Base-by-base conservation (phyloP, 92 coral and sea anemone species). In the Epizoanthus stellaris region DNA sequence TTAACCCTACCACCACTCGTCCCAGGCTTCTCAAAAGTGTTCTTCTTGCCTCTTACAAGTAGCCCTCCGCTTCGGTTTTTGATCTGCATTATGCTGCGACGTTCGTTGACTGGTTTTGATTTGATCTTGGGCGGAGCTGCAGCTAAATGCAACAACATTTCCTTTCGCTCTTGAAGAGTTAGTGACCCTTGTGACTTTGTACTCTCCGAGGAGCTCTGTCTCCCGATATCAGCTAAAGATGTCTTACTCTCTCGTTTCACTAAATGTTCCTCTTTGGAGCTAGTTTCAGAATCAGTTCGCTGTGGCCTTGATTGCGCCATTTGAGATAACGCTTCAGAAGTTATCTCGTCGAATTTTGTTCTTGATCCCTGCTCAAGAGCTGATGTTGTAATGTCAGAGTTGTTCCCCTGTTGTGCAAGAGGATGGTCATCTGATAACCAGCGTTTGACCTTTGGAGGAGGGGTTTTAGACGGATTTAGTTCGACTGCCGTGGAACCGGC, bases 61-160 rank as follows among this genome's bases (percentile, higher is more conserved):
- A 79, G 49, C 3, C 83, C 83, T 10, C 83, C 72, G 23, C 83
- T 45, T 63, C 83, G 83, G 42, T 79, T 79, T 43, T 79, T 79
- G 70, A 79, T 30, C 54, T 79, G 83, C 83, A 79, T 62, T 43
- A 79, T 79, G 43, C 83, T 79, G 15, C 83, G 83, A 3, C 83
- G 83, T 14, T 79, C 72, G 54, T 79, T 79, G 0, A 79, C 83
- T 19, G 83, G 83, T 79, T 79, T 79, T 4, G 83, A 13, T 3
- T 63, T 79, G 8, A 43, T 42, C 71, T 42, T 79, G 20, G 83
- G 83, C 10, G 83, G 83, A 3, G 83, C 83, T 64, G 19, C 83
- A 42, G 83, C 83, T 19, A 79, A n/a, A 57, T 79, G 72, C 83
- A 79, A 30, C 60, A 79, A 61, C 83, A 79, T 79, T 45, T 79